A percentile compares a stretch with the other conserved stretches of the same genome.
phyloP scores from a whole-genome alignment of 2,797 vertebrate species.

The Lophius americanus region DNA sequence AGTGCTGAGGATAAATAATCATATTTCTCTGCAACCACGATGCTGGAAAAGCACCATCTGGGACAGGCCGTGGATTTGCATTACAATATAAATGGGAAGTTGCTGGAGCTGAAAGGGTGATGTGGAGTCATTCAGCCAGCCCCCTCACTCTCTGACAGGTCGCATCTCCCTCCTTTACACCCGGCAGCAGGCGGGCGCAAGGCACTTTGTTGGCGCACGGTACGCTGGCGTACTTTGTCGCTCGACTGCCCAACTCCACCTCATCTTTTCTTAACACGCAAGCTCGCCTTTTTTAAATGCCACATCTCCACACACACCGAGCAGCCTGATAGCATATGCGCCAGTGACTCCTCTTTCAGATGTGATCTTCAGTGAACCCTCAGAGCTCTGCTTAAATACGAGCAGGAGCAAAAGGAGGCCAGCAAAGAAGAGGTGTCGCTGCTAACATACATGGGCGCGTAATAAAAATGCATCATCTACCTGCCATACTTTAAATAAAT shows the following conservation, averaged over 20 bases:
- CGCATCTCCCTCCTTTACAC: slow-evolving; percentile 51
- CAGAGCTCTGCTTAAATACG: slow-evolving; percentile 40
- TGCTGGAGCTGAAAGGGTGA: slow-evolving; percentile 91
- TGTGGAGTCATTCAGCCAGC: slow-evolving; percentile 89
- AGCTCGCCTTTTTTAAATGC: slow-evolving; percentile 68
- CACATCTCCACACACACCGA: slow-evolving; percentile 64
- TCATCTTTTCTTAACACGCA: slow-evolving; percentile 39
- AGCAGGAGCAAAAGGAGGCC: slow-evolving; percentile 29
- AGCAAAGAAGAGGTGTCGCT: slow-evolving; percentile 35
- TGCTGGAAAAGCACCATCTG: slow-evolving; percentile 81
- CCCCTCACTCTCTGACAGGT: slow-evolving; percentile 74
- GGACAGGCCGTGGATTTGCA: slow-evolving; percentile 85
- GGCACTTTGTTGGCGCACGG: slow-evolving; percentile 60
- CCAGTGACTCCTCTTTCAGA: slow-evolving; percentile 59
- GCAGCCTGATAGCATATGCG: slow-evolving; percentile 58
- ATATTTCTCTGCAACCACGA: slow-evolving; percentile 82
- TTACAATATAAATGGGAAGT: slow-evolving; percentile 95
- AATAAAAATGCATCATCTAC: slow-evolving; percentile 35
- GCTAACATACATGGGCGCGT: slow-evolving; percentile 29
- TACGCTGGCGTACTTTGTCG: slow-evolving; percentile 49
- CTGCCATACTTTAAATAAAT: slow-evolving; percentile 27
- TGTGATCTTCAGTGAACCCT: slow-evolving; percentile 66
- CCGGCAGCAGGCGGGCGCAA: slow-evolving; percentile 53
- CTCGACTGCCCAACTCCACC: slow-evolving; percentile 36
- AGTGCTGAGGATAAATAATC: slow-evolving; percentile 80